Evolutionary conservation across 2,888 invertebrate species (phyloP), one percentile per base, ranked within the genome.

Genomic region (Polymixis flavicincta): DNA sequence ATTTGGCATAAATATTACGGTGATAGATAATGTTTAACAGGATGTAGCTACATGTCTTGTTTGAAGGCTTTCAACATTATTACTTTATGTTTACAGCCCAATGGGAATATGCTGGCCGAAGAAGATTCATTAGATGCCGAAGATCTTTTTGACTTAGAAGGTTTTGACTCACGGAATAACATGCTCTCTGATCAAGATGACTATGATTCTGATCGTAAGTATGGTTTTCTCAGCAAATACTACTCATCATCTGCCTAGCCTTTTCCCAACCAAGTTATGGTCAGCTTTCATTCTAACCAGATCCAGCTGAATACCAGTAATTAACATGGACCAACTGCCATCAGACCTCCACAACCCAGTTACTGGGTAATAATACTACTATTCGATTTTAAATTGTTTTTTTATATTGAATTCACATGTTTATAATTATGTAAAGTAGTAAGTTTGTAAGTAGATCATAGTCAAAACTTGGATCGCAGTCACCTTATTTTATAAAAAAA

Each of bases 91-190:
- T 92, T 92, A 68, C 91, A 96, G 96, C 85, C 92, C 73, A 89
- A 85, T 82, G 92, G 91, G 87, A 92, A 91, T 85, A 86, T 93
- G 73, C 93, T 94, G 2, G 92, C 93, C 6, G 96, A 96, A 87
- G 96, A 96, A 74, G 96, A 96, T 87, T 96, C 95, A 0, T 93
- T 97, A 76, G 98, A 98, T 87, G 97, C 97, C 19, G 98, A 98
- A 93, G 98, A 97, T 76, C 95, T 98, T 80, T 98, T 98, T 90
- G 97, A 98, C 87, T 95, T 98, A 87, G 98, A 98, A 92, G 98
- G 97, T 69, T 97, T 97, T 94, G 97, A 98, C 87, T 94, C 96
- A 0, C 93, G 91, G 63, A 92, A 94, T 84, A 94, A 94, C 78
- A 94, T 95, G 90, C 92, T 90, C 61, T 97, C 97, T n/a, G 97